Base-by-base conservation (phyloP, 2,888 invertebrate genomes). In the Eupithecia exiguata region DNA sequence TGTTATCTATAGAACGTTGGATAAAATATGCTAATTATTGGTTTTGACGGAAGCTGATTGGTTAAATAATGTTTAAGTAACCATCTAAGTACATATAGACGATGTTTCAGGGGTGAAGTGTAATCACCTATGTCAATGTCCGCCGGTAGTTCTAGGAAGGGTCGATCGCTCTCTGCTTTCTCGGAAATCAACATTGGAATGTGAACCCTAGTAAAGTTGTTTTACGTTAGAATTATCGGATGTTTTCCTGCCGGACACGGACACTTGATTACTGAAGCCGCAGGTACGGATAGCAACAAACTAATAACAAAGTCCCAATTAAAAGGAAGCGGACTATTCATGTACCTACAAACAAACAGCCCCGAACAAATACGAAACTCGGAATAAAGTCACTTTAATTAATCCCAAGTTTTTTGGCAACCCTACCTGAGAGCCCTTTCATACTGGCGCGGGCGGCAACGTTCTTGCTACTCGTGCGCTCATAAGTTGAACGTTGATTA, bases 371-470 rank as follows among this genome's bases (percentile, higher is more conserved):
- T 66, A 69, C 68, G 49, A 53, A 69, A 65, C 68, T 70, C 68
- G 62, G 66, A 76, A 76, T 76, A 69, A 76, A 76, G 63, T 63
- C 63, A 58, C 72, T 68, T 65, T 73, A 73, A 76, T 76, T 69
- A 76, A 73, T 66, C 68, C 71, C 49, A 43, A 70, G 66, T 76
- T 76, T 75, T 76, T 76, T 68, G 68, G 46, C n/a, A 69, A 58
- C 70, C 72, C 70, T 25, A 46, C 68, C 70, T 46, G 18, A 66
- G 67, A 71, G 40, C 35, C 10, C 1, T 43, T 16, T 1, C 46
- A n/a, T 58, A 67, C 46, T 43, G n/a, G n/a, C n/a, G n/a, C n/a
- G n/a, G 43, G 6, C 10, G n/a, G 49, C 49, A n/a, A 10, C 7
- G 30, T 25, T 35, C 35, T 35, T 62, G 62, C 30, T 35, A 14